Base-by-base conservation (phyloP, 2,113 vertebrate species). In the Chloropsis cyanopogon region DNA sequence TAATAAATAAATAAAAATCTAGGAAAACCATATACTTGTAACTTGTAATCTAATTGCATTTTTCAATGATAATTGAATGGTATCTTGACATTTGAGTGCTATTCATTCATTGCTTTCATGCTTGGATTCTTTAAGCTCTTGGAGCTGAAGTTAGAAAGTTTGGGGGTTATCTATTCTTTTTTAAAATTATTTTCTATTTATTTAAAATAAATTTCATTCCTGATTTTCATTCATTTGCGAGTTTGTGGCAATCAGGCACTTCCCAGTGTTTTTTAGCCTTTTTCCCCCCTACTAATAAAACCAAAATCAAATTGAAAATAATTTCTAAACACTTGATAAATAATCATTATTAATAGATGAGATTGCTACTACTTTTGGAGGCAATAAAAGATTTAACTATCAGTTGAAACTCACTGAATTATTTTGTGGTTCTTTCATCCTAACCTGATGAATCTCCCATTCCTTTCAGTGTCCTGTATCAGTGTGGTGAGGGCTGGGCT, bases 1-100 rank as follows among this genome's bases (percentile, higher is more conserved):
- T 73, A 15, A 44, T 59, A 31, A 57, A 85, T 42, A 25, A 75
- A 35, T 49, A 66, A 60, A 64, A n/a, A 25, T 6, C 6, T 11
- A 50, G 29, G 13, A 79, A 59, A 76, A 28, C 5, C 1, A 0
- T 46, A 18, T 60, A 14, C 44, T 65, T 7, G 1, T 61, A 7
- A 44, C 42, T 75, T 7, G 1, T 65, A 17, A 53, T 57, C 18
- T 63, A 16, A 53, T 17, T 76, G 31, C 31, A 61, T 72, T 73
- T 29, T 15, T 12, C 0, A 3, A n/a, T 53, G 16, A 16, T 54
- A 59, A 77, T 14, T 63, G 33, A 86, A 70, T 39, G 12, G 21
- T 69, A 66, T 42, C 12, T 73, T 86, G 39, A 47, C 25, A 31
- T 78, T 73, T 46, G 16, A 63, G 7, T 68, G 29, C 60, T 88